Evolutionary conservation across 2,888 invertebrate species (phyloP).

Genomic region (Calliphora vomitoria): DNA sequence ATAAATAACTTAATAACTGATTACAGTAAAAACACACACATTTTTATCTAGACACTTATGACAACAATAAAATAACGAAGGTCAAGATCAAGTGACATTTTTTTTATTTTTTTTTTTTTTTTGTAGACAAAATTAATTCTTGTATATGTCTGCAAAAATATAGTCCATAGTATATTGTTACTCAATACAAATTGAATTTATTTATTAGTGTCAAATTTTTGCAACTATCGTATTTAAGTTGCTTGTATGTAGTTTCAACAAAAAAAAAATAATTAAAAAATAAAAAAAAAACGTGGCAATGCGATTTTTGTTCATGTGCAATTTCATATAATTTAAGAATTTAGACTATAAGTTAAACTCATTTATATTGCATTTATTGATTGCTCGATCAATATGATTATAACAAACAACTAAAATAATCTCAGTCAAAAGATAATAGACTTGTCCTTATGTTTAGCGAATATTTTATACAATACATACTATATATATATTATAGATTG

Average conservation of each 20-base stretch:
- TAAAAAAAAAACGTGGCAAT: slow-evolving; percentile 11
- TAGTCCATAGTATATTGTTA: slow-evolving; percentile 16
- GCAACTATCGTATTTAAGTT: slow-evolving; percentile 33
- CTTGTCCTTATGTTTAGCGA: slow-evolving; percentile 63
- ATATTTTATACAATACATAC: slow-evolving; percentile 64
- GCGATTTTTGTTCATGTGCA: slow-evolving; percentile 67
- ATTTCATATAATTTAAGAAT: slow-evolving; percentile 67
- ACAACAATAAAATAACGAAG: not conserved
- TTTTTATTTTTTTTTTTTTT: no score
- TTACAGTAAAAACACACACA: not conserved
- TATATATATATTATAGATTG: slow-evolving; percentile 62
- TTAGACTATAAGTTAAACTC: slow-evolving; percentile 51
- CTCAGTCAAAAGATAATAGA: slow-evolving; percentile 62
- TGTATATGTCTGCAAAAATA: slow-evolving; percentile 35
- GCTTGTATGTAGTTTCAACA: slow-evolving; percentile 58
- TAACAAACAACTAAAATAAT: slow-evolving; percentile 49
- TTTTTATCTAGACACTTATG: slow-evolving; percentile 1
- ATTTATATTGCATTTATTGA: slow-evolving; percentile 63
- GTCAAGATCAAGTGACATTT: slow-evolving; percentile 31
- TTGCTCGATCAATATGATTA: slow-evolving; percentile 34
- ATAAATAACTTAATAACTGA: not conserved
- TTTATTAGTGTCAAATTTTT: slow-evolving; percentile 43
- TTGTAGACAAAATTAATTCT: slow-evolving; percentile 10
- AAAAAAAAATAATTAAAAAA: not conserved
- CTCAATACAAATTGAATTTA: slow-evolving; percentile 44